Percentiles rank a stretch among this genome's conserved stretches.
Conservation (phyloP, 2,113 vertebrate species). For the Aix galericulata region DNA sequence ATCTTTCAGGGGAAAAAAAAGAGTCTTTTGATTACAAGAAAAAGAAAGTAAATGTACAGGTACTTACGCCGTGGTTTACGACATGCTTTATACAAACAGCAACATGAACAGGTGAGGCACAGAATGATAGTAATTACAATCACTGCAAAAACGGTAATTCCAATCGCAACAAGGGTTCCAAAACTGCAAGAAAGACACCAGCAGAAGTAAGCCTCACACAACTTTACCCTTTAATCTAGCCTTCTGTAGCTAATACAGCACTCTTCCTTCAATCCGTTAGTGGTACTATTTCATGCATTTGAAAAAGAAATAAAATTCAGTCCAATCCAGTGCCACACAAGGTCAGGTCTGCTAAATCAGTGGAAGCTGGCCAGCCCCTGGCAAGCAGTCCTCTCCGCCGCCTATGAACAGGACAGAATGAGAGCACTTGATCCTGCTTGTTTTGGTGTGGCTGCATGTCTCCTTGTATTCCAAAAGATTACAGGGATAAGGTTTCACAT, state of each 20-base stretch:
- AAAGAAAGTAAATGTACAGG: not conserved
- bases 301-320: not conserved
- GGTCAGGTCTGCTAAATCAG: not conserved
- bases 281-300: not conserved
- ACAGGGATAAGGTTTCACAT: not conserved
- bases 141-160: conserved; percentile 48
- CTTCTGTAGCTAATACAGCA: not conserved
- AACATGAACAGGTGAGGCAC: conserved; percentile 92
- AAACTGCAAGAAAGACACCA: conserved; percentile 59
- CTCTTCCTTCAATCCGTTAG: not conserved
- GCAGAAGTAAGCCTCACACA: not conserved
- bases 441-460: not conserved
- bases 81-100: conserved; percentile 91
- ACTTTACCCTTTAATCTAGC: not conserved
- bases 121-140: conserved; percentile 76
- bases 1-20: not conserved
- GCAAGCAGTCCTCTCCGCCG: fast-evolving
- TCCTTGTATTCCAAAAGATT: not conserved
- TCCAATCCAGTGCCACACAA: not conserved
- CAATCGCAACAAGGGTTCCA: conserved; percentile 65
- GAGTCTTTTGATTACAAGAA: not conserved
- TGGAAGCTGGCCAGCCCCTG: not conserved
- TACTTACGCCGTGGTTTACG: conserved; percentile 84
- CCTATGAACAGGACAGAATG: fast-evolving
- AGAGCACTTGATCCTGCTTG: not conserved